phyloP scores from a whole-genome alignment of 2,888 invertebrate species.

The Watsonalla binaria region DNA sequence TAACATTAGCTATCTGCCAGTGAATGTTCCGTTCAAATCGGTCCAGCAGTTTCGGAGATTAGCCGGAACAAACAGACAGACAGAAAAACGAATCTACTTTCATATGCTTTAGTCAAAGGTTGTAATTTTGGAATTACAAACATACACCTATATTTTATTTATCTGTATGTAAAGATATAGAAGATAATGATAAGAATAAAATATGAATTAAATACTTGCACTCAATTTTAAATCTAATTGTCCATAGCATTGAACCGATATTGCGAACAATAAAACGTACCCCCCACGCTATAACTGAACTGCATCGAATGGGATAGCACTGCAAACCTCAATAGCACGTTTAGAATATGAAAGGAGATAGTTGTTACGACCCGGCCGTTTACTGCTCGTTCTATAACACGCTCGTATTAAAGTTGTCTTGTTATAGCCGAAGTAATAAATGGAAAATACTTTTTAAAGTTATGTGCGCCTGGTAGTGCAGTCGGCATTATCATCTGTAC shows the following conservation, averaged over 20 bases:
- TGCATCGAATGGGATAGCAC: not conserved
- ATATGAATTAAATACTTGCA: too few relatives aligned
- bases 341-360: not conserved
- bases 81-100: too few relatives aligned
- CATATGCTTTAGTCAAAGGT: too few relatives aligned
- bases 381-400: not conserved
- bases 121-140: too few relatives aligned
- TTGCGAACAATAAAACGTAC: not conserved
- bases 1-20: too few relatives aligned
- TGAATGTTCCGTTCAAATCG: too few relatives aligned
- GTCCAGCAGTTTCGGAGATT: too few relatives aligned
- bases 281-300: not conserved
- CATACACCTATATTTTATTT: too few relatives aligned
- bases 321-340: not conserved
- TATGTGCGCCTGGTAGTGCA: not conserved
- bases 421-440: conserved; percentile 1
- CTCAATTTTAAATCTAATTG: not conserved
- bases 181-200: too few relatives aligned
- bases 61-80: too few relatives aligned
- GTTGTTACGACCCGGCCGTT: not conserved
- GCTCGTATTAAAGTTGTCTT: conserved; percentile 1
- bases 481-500: not conserved
- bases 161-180: too few relatives aligned
- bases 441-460: conserved; percentile 1
- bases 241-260: not conserved